These are phyloP conservation scores for Caprella mutica DNA, from an alignment of 2,888 invertebrate genomes.

Conservation along the genomic window DNA sequence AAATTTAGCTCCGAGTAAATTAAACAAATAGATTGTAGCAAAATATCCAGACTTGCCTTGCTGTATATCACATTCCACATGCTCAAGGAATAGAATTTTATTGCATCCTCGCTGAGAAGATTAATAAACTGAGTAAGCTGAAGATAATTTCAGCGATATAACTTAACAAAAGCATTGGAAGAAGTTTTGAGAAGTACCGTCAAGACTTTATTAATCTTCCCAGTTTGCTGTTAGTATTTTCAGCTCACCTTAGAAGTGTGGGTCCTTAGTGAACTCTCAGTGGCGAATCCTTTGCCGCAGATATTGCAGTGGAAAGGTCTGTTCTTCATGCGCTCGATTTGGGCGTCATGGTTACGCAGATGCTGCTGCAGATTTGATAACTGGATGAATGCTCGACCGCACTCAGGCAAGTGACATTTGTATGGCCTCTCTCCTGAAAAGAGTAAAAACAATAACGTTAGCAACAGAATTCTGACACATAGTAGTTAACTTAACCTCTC, in stretches of 20 bases:
- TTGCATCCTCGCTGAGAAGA: too few relatives aligned
- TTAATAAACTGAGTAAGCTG: too few relatives aligned
- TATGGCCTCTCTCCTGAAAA: constrained; percentile 86
- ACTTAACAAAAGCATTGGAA: too few relatives aligned
- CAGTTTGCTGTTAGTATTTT: too few relatives aligned
- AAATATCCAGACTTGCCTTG: too few relatives aligned
- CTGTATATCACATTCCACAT: too few relatives aligned
- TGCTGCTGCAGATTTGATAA: constrained; percentile 92
- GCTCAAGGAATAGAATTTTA: too few relatives aligned
- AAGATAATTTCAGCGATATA: too few relatives aligned
- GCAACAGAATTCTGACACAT: not conserved
- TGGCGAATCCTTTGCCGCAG: constrained; percentile 92
- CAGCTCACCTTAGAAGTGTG: constrained; percentile 93
- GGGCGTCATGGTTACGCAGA: constrained; percentile 88
- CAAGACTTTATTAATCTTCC: too few relatives aligned
- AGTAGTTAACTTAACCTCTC: not conserved
- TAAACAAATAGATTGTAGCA: too few relatives aligned
- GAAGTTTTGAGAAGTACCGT: too few relatives aligned
- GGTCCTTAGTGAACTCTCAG: constrained; percentile 85
- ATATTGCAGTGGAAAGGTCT: constrained; percentile 91
- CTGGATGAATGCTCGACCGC: constrained; percentile 92
- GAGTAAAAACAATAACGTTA: constrained; percentile 33
- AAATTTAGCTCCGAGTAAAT: too few relatives aligned
- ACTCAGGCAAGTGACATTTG: constrained; percentile 90
- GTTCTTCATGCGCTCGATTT: constrained; percentile 87